A percentile compares a stretch with the other conserved stretches of the same genome.
These are phyloP conservation scores for Camelus dromedarius DNA, from an alignment of 2,113 vertebrate genomes.

Conservation along the genomic window DNA sequence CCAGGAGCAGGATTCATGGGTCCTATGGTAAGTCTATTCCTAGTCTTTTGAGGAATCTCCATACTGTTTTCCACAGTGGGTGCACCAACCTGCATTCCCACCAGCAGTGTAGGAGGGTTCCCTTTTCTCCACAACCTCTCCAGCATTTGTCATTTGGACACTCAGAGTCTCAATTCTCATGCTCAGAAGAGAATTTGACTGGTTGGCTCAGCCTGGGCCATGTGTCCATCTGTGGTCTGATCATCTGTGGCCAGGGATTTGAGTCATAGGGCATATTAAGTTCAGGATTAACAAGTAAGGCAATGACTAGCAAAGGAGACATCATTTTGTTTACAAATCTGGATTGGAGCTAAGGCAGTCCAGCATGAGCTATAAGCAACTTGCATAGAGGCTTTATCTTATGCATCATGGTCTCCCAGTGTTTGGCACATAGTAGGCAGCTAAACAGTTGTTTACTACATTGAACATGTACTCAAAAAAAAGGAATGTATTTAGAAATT, in stretches of 20 bases:
- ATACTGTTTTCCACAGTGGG: too few relatives aligned
- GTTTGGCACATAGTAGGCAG: background rate
- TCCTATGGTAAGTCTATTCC: too few relatives aligned
- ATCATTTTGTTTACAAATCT: slow-evolving; percentile 39
- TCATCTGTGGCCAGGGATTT: background rate
- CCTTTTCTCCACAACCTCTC: too few relatives aligned
- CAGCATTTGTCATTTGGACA: too few relatives aligned
- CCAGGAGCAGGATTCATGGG: too few relatives aligned
- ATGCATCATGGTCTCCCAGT: slow-evolving; percentile 12
- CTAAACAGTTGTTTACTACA: slow-evolving; percentile 30
- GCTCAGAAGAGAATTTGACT: slow-evolving; percentile 36
- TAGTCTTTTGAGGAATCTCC: too few relatives aligned
- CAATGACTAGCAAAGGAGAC: slow-evolving; percentile 18
- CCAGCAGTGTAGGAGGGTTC: too few relatives aligned
- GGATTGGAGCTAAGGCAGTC: background rate
- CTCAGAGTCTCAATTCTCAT: slow-evolving; percentile 20
- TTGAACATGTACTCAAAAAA: slow-evolving; percentile 22
- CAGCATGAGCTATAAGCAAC: background rate
- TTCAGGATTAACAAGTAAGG: slow-evolving; percentile 48
- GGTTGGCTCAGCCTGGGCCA: background rate
- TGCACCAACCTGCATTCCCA: too few relatives aligned
- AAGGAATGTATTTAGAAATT: background rate
- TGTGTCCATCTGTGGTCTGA: background rate
- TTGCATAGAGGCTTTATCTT: slow-evolving; percentile 21
- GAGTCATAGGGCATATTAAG: slow-evolving; percentile 16